These are phyloP conservation scores for Sebastes iracundus DNA, from an alignment of 2,797 vertebrate genomes.

Conservation along the genomic window DNA sequence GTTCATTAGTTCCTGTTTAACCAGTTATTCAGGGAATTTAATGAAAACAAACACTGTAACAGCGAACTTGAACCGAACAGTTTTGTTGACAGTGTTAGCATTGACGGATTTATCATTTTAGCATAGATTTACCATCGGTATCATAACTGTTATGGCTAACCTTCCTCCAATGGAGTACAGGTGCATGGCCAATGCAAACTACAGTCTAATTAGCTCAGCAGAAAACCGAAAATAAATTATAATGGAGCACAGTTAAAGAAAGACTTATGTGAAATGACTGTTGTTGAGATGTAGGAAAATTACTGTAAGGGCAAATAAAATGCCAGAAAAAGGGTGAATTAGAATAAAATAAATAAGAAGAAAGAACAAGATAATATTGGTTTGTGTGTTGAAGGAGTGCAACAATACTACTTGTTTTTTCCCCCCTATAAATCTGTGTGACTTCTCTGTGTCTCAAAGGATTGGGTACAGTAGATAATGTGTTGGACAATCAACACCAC, in stretches of 20 bases:
- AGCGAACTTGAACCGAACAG: neutral
- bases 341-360: neutral
- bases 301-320: neutral
- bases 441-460: slow-evolving; percentile 29
- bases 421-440: neutral
- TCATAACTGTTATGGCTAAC: too few species aligned
- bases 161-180: neutral
- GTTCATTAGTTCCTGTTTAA: neutral
- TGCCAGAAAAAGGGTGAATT: neutral
- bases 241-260: neutral
- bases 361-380: neutral
- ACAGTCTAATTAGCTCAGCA: neutral
- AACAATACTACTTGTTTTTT: neutral
- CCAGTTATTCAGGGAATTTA: neutral
- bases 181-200: neutral
- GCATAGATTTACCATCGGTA: neutral
- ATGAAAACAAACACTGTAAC: too few species aligned
- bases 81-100: neutral
- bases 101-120: neutral
- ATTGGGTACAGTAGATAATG: slow-evolving; percentile 55
- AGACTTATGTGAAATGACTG: neutral
- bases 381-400: neutral
- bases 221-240: neutral
- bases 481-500: slow-evolving; percentile 64
- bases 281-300: neutral